These are phyloP conservation scores for Malthinus seriepunctatus DNA, from an alignment of 2,888 invertebrate genomes.

Conservation along the genomic window DNA sequence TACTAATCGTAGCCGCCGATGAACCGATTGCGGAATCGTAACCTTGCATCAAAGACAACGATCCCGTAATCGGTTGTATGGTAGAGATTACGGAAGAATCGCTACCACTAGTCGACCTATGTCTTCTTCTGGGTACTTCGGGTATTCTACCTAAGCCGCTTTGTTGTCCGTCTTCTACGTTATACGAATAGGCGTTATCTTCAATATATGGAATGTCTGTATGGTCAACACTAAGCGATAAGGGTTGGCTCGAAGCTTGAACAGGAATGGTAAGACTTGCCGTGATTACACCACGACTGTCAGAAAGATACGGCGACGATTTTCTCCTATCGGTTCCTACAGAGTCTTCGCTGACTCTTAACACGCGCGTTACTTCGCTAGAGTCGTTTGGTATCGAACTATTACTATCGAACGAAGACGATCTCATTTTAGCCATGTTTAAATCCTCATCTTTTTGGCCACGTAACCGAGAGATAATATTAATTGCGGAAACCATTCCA, in stretches of 20 bases:
- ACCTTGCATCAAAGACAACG: conserved; percentile 50
- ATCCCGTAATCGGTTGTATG: conserved; percentile 52
- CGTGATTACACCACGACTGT: conserved; percentile 70
- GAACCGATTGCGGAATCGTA: conserved; percentile 71
- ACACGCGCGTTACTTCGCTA: conserved; percentile 54
- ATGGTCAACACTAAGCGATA: conserved; percentile 62
- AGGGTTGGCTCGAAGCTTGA: conserved; percentile 37
- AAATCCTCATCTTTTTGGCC: conserved; percentile 49
- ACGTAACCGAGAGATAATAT: conserved; percentile 59
- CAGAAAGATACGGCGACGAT: conserved; percentile 62
- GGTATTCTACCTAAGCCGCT: conserved; percentile 50
- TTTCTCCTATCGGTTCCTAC: conserved; percentile 55
- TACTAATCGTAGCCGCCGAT: conserved; percentile 61
- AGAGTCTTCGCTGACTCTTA: conserved; percentile 39
- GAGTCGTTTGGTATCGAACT: conserved; percentile 60
- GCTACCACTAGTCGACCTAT: conserved; percentile 56
- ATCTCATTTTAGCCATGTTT: conserved; percentile 43
- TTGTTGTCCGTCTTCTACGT: conserved; percentile 45
- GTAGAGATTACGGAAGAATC: conserved; percentile 54
- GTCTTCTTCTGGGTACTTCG: conserved; percentile 53
- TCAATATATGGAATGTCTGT: conserved; percentile 71
- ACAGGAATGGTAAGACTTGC: conserved; percentile 80
- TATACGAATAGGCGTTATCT: conserved; percentile 53
- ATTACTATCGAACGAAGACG: conserved; percentile 51
- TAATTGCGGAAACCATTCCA: conserved; percentile 56